Conservation (phyloP, 2,797 vertebrate genomes). For the Potorous gilbertii region DNA sequence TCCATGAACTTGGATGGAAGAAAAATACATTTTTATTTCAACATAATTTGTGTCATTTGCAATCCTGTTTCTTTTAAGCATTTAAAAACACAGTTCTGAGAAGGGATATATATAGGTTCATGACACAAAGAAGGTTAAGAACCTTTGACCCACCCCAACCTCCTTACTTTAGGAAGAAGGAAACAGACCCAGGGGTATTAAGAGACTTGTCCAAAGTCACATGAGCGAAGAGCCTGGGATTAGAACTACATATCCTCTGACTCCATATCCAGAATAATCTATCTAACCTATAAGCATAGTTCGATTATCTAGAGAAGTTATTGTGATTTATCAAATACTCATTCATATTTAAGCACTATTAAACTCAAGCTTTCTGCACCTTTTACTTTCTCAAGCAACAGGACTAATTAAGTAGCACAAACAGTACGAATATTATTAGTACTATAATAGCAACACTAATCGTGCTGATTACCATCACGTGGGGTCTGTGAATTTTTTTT, state of each 20-base stretch:
- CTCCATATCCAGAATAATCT: background rate
- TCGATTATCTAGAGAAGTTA: background rate
- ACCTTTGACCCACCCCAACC: background rate
- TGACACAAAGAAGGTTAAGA: background rate
- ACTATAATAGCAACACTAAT: background rate
- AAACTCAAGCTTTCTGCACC: background rate
- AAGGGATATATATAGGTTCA: background rate
- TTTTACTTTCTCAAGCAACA: background rate
- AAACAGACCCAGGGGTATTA: background rate
- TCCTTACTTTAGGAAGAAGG: background rate
- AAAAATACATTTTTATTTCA: background rate
- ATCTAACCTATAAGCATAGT: background rate
- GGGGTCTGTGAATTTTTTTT: background rate
- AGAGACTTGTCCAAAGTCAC: background rate
- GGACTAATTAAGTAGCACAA: background rate
- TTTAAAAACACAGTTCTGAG: background rate
- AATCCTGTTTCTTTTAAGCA: background rate
- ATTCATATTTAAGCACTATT: background rate
- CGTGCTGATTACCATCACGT: background rate
- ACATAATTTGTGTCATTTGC: background rate
- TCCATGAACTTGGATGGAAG: background rate
- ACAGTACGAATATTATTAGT: background rate
- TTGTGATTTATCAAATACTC: background rate
- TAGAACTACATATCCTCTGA: background rate
- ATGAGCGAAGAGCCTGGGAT: background rate